Evolutionary conservation across 2,113 vertebrate genomes (phyloP), one percentile per base, ranked within the genome.

Genomic region (Mustela lutreola): DNA sequence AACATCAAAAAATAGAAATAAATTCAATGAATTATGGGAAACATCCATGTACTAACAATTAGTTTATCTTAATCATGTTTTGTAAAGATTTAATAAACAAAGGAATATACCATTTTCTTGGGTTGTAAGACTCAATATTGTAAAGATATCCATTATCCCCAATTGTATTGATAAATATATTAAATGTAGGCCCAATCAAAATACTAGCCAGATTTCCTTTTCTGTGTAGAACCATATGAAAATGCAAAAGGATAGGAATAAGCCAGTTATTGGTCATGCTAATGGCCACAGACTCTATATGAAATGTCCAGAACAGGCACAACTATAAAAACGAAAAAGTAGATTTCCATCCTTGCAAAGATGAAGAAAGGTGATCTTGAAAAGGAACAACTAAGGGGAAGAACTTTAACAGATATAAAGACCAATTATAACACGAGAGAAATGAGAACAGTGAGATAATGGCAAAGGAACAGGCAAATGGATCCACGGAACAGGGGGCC

Each of bases 1-100:
- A 90, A 84, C 26, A 83, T 58, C 9, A 86, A 89, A 86, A 96
- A 89, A 65, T 0, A 78, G 5, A 89, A 92, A 76, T 63, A 71
- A 94, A 58, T 71, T 90, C 42, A 93, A 36, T 71, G 60, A 78
- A 33, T 50, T 71, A 92, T 63, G 42, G 18, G 24, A 89, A 89
- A 94, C 65, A 82, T 60, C 50, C 36, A 92, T 4, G 31, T 28
- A 50, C 21, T 88, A 80, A 94, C 11, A 65, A 70, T 24, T 82
- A 93, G 24, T 91, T 75, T 45, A 95, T 67, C 53, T 85, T 71
- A 73, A 11, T 15, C 81, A 71, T 33, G 45, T 50, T 89, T 70
- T 80, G 11, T 58, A 78, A 96, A 86, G 3, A 89, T 62, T 60
- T 93, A 92, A 96, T 36, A 92, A 88, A 71, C 70, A 89, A 89